Conservation (phyloP, 2,888 invertebrate species). For the Eretmocerus hayati region DNA sequence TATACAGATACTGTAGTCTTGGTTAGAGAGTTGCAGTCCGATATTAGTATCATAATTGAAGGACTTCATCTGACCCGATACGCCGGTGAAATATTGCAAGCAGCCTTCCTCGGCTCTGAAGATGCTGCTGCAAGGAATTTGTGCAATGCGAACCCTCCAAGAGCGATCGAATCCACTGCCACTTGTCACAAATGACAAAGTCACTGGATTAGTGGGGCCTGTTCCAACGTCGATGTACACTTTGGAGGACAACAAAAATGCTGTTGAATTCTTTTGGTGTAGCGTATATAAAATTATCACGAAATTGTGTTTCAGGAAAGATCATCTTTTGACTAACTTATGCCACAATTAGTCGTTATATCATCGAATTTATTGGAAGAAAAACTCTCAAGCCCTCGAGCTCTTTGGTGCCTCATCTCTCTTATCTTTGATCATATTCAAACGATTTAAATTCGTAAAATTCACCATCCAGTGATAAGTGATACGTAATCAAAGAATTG, state of each 20-base stretch:
- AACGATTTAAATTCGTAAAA: too few species aligned
- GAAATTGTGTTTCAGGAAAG: too few species aligned
- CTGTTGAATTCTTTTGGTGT: neutral
- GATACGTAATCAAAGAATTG: too few species aligned
- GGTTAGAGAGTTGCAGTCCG: slow-evolving; percentile 77
- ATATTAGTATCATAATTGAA: slow-evolving; percentile 74
- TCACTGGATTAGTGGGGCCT: slow-evolving; percentile 69
- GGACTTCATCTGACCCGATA: slow-evolving; percentile 72
- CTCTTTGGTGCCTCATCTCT: too few species aligned
- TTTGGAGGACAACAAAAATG: slow-evolving; percentile 35
- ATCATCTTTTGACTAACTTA: too few species aligned
- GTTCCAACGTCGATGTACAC: slow-evolving; percentile 80
- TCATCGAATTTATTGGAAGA: too few species aligned
- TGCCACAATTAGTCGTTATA: too few species aligned
- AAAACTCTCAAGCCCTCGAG: too few species aligned
- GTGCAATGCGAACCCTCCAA: slow-evolving; percentile 76
- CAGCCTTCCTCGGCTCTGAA: slow-evolving; percentile 70
- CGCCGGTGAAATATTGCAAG: slow-evolving; percentile 72
- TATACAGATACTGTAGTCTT: slow-evolving; percentile 82
- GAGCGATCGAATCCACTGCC: slow-evolving; percentile 64
- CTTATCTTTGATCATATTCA: too few species aligned
- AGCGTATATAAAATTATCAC: too few species aligned
- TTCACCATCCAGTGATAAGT: too few species aligned
- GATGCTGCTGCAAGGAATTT: slow-evolving; percentile 70
- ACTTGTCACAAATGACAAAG: slow-evolving; percentile 74